Conservation (phyloP, 2,888 invertebrate genomes). For the Steromphala cineraria region DNA sequence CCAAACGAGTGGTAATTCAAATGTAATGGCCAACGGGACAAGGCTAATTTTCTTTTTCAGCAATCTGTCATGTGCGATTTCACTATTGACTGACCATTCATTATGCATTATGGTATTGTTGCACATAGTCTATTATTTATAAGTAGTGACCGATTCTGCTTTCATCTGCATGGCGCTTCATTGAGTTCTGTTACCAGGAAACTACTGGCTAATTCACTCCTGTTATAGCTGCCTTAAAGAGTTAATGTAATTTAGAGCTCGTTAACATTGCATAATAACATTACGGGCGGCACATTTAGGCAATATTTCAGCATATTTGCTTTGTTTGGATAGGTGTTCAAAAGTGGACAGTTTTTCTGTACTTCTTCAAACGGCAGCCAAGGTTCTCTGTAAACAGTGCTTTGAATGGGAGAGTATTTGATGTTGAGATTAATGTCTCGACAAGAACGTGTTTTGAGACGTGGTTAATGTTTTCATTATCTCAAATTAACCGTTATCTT, state of each 20-base stretch:
- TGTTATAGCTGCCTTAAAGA: background rate
- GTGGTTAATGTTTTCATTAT: no score
- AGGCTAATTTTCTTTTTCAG: background rate
- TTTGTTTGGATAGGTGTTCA: no score
- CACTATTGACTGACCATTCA: background rate
- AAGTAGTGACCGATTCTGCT: background rate
- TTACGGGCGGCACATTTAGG: background rate
- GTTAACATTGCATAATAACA: background rate
- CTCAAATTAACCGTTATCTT: no score
- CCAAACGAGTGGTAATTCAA: background rate
- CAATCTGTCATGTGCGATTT: constrained; percentile 13
- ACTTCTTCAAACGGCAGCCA: no score
- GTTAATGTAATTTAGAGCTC: background rate
- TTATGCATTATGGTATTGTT: constrained; percentile 13
- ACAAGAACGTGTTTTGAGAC: no score
- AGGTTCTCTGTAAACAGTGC: no score
- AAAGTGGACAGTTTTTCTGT: no score
- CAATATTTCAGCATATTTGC: background rate
- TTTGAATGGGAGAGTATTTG: no score
- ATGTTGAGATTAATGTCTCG: no score
- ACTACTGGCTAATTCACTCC: background rate
- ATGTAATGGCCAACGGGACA: background rate
- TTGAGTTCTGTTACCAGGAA: background rate
- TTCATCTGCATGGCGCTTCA: background rate
- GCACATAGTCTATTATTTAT: constrained; percentile 3